Base-by-base conservation (phyloP, 2,113 vertebrate genomes). In the Grallaria varia region DNA sequence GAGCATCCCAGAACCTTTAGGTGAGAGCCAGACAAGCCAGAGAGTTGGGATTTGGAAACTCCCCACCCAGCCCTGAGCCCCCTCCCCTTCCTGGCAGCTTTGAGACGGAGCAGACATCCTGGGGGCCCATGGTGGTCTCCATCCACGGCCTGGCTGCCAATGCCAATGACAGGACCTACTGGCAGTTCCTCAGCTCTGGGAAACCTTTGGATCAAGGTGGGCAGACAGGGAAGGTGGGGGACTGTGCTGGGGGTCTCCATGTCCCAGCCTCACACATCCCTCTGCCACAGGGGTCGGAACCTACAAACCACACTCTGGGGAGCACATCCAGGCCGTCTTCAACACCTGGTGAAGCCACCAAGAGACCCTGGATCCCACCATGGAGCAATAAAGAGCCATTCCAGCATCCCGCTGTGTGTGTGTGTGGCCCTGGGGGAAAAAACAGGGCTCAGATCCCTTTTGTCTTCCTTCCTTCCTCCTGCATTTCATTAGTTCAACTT, bases 251-350 rank as follows among this genome's bases (percentile, higher is more conserved):
- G 19, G 44, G 5, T 6, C 5, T 8, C 5, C 3, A 4, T 1
- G 8, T 15, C 25, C 30, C 13, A 1, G 4, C 28, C 27, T 79
- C 63, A 35, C 42, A 8, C 6, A 1, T 62, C 25, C 8, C 30
- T 59, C 21, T 4, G 2, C 37, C 4, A 0, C 91, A 98, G 98
- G 98, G 22, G 96, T 98, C 1, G 77, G 84, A 2, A 75, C 42
- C 25, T 98, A 98, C 47, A 10, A 73, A 10, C 98, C 97, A 1
- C 14, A 58, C 15, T 10, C 15, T 22, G 8, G 64, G 1, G 97
- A 97, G 73, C 89, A 97, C 35, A 93, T 98, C 91, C 14, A 35
- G 30, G 97, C 98, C 3, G 6, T 94, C n/a, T 98, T 98, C 90
- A 98, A 93, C 17, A 94, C 20, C 31, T 98, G 97, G 87, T 98